phyloP scores from a whole-genome alignment of 2,113 vertebrate species.

The Chaenocephalus aceratus region DNA sequence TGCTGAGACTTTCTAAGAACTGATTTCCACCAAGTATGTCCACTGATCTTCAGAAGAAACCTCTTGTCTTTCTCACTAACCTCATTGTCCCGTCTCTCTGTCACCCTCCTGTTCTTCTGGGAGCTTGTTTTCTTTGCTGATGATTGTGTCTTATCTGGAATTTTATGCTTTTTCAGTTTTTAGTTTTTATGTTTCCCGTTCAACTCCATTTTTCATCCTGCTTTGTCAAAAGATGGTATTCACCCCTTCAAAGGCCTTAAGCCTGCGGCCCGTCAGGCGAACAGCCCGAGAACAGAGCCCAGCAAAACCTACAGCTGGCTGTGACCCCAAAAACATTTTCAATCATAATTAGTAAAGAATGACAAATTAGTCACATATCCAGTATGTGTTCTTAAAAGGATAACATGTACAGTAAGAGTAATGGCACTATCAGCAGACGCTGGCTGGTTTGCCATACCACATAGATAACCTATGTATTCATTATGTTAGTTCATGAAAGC shows the following conservation, averaged over 20 bases:
- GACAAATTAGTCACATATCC: not conserved
- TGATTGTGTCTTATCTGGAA: slow-evolving; percentile 41
- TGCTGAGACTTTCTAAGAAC: slow-evolving; percentile 79
- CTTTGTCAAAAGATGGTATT: slow-evolving; percentile 99
- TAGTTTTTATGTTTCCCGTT: slow-evolving; percentile 59
- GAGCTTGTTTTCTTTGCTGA: slow-evolving; percentile 55
- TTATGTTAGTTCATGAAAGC: not conserved
- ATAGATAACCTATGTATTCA: not conserved
- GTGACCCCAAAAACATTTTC: slow-evolving; percentile 73
- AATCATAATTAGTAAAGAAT: not conserved
- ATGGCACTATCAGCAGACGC: not conserved
- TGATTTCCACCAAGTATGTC: slow-evolving; percentile 30
- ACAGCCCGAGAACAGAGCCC: slow-evolving; percentile 99
- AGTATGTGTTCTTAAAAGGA: not conserved
- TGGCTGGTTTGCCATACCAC: slow-evolving; percentile 1
- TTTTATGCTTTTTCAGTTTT: slow-evolving; percentile 53
- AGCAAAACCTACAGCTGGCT: slow-evolving; percentile 94
- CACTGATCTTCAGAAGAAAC: slow-evolving; percentile 26
- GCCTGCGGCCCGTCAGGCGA: slow-evolving; percentile 99
- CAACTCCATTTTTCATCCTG: slow-evolving; percentile 89
- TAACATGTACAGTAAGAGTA: not conserved
- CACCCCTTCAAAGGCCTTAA: slow-evolving; percentile 99
- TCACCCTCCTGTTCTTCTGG: slow-evolving; percentile 41
- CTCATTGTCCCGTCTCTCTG: slow-evolving; percentile 51
- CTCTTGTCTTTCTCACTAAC: slow-evolving; percentile 42